A percentile compares a stretch with the other conserved stretches of the same genome.
Evolutionary conservation across 1,140 invertebrate species (phyloP).

Genomic region (Vollenhovia emeryi): DNA sequence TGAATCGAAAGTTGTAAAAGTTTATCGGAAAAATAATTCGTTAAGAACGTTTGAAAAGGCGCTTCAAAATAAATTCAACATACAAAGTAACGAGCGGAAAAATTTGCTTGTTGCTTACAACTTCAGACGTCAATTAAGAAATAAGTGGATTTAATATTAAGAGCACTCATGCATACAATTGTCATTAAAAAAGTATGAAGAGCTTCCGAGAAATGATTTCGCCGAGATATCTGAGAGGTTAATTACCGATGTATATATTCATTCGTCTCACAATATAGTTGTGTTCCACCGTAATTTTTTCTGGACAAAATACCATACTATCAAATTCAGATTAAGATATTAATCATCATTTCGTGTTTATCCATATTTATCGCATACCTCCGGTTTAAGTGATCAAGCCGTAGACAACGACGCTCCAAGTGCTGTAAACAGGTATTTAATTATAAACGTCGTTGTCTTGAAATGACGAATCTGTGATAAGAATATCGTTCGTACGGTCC

Average conservation of each 20-base stretch:
- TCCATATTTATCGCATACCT: slow-evolving; percentile 45
- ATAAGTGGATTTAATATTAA: not conserved
- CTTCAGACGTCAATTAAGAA: not conserved
- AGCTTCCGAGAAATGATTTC: not conserved
- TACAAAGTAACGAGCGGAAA: not conserved
- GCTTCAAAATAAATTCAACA: not conserved
- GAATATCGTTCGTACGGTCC: not conserved
- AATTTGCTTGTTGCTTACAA: not conserved
- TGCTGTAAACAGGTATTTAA: slow-evolving; percentile 48
- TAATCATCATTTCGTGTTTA: slow-evolving; percentile 33
- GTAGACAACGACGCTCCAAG: slow-evolving; percentile 1
- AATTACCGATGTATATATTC: not conserved
- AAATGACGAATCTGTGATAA: not conserved
- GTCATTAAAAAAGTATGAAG: not conserved
- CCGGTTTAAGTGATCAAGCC: not conserved
- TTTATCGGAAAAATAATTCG: not conserved
- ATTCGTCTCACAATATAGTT: slow-evolving; percentile 12
- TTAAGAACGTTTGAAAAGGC: not conserved
- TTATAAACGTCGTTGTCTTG: slow-evolving; percentile 23
- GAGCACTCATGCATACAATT: not conserved
- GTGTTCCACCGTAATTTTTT: slow-evolving; percentile 3
- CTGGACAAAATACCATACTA: slow-evolving; percentile 1
- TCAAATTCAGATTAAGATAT: slow-evolving; percentile 33
- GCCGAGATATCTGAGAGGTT: not conserved
- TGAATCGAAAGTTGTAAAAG: not conserved